A percentile compares a stretch with the other conserved stretches of the same genome.
These are phyloP conservation scores for Seriola aureovittata DNA, from an alignment of 2,113 vertebrate genomes.

Conservation along the genomic window DNA sequence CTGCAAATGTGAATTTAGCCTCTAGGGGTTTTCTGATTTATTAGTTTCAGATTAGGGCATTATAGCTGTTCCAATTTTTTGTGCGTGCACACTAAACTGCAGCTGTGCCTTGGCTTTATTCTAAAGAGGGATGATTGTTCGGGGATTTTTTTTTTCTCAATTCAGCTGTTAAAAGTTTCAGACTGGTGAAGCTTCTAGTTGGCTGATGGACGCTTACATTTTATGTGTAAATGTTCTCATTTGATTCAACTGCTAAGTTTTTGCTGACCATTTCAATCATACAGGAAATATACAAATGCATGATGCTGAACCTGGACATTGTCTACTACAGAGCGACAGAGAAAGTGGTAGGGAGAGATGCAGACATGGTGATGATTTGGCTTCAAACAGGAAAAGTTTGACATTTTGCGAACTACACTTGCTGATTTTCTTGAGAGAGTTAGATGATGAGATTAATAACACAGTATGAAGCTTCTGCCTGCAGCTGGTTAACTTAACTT, in stretches of 20 bases:
- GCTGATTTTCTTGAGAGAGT: neutral
- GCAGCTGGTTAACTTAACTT: neutral
- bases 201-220: neutral
- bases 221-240: neutral
- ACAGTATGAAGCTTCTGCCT: neutral
- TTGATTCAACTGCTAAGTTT: neutral
- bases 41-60: slow-evolving; percentile 36
- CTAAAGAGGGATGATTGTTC: neutral
- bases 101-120: neutral
- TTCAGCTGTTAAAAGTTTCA: neutral
- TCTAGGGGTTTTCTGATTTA: slow-evolving; percentile 19
- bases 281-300: neutral
- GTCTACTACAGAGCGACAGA: neutral
- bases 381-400: neutral
- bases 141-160: neutral
- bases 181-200: neutral
- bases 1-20: slow-evolving; percentile 3
- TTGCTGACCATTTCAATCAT: neutral
- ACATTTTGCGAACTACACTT: neutral
- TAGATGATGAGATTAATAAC: neutral
- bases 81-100: slow-evolving; percentile 21
- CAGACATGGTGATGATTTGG: neutral
- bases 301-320: neutral
- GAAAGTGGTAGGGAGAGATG: neutral
- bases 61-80: neutral